Evolutionary conservation across 2,797 vertebrate species (phyloP), one percentile per base, ranked within the genome.

Genomic region (Tenualosa ilisha): DNA sequence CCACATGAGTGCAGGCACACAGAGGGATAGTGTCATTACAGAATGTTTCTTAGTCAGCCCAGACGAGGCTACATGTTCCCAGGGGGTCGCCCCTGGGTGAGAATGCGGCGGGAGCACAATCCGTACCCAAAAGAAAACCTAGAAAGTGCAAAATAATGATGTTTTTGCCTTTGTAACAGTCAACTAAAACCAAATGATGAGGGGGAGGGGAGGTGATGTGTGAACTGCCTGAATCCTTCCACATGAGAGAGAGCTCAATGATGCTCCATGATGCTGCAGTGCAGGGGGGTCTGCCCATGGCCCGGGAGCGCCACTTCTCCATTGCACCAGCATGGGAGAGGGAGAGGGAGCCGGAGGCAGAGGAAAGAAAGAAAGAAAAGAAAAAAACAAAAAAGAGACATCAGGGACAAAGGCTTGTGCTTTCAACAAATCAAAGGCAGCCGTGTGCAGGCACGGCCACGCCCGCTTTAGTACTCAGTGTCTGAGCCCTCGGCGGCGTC

Each of bases 401-500:
- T 17, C 17, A 3, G 75, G 46, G 59, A 61, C 59, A 84, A 65
- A 43, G n/a, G 81, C 79, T 81, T 86, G 86, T 85, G 81, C 82
- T 87, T 88, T 87, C 82, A 84, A 61, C 1, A 84, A 75, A 82
- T 79, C 72, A 79, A 46, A 79, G 72, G 72, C 72, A 20, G 72
- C 72, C 68, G 37, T 6, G 68, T 7, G 37, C 31, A 43, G 13
- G 26, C 26, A 72, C 31, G 54, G 46, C 26, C 43, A 83, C 81
- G 59, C 9, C 81, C 53, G 26, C 6, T 84, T 46, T 15, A 96
- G 88, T 95, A 95, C 84, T 96, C 96, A 0, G 93, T 93, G 90
- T 95, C 96, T 0, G 95, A 96, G 87, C 93, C 94, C 87, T 96
- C 95, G 3, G 92, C 93, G 0, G 94, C 91, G 6, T 96, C 96